Percentiles rank a stretch among this genome's conserved stretches.
These are phyloP conservation scores for Synanthedon vespiformis DNA, from an alignment of 2,888 invertebrate genomes.

Conservation along the genomic window DNA sequence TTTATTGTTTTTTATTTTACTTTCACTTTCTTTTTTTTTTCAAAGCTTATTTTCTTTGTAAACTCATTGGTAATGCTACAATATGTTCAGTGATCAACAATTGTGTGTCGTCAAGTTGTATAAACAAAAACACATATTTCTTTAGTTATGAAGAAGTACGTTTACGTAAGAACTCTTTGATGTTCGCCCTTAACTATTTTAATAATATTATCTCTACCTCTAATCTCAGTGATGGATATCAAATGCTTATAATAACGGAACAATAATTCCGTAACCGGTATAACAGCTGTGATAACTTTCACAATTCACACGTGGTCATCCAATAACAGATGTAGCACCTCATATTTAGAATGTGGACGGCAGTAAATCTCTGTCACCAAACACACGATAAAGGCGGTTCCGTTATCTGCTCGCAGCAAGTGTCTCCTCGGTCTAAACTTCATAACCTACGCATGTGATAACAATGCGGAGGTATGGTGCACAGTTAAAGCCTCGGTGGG, in stretches of 20 bases:
- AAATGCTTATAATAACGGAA: conserved; percentile 6
- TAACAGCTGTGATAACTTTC: conserved; percentile 25
- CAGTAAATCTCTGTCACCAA: conserved; percentile 39
- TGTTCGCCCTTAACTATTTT: too few relatives aligned
- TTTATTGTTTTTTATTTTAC: too few relatives aligned
- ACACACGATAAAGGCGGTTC: conserved; percentile 32
- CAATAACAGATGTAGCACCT: conserved; percentile 33
- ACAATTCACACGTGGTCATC: conserved; percentile 21
- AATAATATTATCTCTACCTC: too few relatives aligned
- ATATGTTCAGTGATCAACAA: too few relatives aligned
- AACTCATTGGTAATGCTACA: too few relatives aligned
- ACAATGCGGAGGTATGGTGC: conserved; percentile 23
- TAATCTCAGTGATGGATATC: too few relatives aligned
- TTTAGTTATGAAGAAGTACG: too few relatives aligned
- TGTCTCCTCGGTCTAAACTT: conserved; percentile 8
- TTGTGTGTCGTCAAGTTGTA: too few relatives aligned
- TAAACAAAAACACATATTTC: too few relatives aligned
- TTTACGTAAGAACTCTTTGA: too few relatives aligned
- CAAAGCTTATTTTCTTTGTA: too few relatives aligned
- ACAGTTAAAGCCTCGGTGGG: conserved; percentile 7
- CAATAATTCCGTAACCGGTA: conserved; percentile 15
- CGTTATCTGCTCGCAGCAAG: conserved; percentile 34
- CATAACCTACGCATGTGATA: conserved; percentile 19
- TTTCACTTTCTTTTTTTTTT: too few relatives aligned
- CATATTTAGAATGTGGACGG: conserved; percentile 29